Conservation (phyloP, 2,797 vertebrate genomes). For the Sebastes jordani region DNA sequence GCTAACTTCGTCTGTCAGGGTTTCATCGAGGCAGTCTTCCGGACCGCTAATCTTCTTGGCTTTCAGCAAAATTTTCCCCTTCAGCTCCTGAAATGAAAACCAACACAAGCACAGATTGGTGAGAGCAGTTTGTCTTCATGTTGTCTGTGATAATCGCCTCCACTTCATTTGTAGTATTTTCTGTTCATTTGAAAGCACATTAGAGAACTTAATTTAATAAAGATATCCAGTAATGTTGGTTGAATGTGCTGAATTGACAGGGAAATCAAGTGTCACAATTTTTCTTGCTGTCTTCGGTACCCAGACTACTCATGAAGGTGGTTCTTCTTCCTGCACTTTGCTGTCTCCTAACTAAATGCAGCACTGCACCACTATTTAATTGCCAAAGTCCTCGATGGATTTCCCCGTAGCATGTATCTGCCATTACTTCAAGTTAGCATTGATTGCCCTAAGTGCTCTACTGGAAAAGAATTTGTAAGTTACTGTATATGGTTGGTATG, state of each 20-base stretch:
- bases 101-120: background rate
- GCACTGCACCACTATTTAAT: conserved; percentile 12
- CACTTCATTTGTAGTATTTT: background rate
- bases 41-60: conserved; percentile 88
- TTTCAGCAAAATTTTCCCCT: conserved; percentile 90
- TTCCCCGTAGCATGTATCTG: conserved; percentile 15
- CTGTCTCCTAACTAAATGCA: conserved; percentile 43
- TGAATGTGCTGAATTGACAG: background rate
- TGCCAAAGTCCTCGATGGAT: background rate
- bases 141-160: background rate
- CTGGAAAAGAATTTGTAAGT: conserved; percentile 44
- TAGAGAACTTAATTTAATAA: background rate
- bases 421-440: conserved; percentile 51
- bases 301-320: background rate
- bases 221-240: background rate
- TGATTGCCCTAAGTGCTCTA: conserved; percentile 65
- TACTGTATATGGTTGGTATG: background rate
- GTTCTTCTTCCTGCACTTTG: conserved; percentile 9
- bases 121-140: background rate
- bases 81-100: conserved; percentile 83
- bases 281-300: background rate
- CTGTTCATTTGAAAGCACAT: background rate
- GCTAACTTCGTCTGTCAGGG: conserved; percentile 79
- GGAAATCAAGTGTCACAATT: no score
- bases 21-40: conserved; percentile 73